Percentiles rank a stretch among this genome's conserved stretches.
Conservation (phyloP, 2,888 invertebrate species). For the Stenoptilia bipunctidactyla region DNA sequence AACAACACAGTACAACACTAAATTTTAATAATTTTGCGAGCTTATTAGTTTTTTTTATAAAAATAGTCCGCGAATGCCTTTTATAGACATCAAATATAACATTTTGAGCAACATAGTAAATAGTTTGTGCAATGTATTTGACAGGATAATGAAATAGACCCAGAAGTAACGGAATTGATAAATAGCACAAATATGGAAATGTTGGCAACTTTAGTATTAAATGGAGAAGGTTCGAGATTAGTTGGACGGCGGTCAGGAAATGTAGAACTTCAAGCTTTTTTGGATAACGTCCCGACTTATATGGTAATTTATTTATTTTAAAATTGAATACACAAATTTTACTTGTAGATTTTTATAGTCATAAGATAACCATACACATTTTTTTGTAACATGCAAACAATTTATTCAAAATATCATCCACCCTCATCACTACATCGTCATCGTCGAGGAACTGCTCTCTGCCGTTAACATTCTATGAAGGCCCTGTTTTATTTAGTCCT, state of each 20-base stretch:
- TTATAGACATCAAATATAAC: constrained; percentile 10
- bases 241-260: constrained; percentile 78
- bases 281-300: constrained; percentile 88
- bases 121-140: constrained; percentile 13
- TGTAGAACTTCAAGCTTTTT: constrained; percentile 86
- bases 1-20: constrained; percentile 51
- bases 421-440: too few relatives aligned
- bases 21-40: constrained; percentile 62
- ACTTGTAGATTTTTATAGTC: too few relatives aligned
- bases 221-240: constrained; percentile 87
- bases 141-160: constrained; percentile 70
- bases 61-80: constrained; percentile 38
- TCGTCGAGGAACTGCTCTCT: too few relatives aligned
- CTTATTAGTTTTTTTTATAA: constrained; percentile 50
- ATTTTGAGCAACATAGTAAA: constrained; percentile 1
- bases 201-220: constrained; percentile 88
- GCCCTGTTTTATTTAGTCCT: too few relatives aligned
- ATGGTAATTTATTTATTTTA: constrained; percentile 75
- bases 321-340: not conserved
- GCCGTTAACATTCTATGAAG: too few relatives aligned
- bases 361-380: too few relatives aligned
- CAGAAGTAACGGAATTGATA: constrained; percentile 76
- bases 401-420: too few relatives aligned
- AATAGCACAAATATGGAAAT: constrained; percentile 88
- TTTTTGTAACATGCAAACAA: too few relatives aligned